Evolutionary conservation across 2,797 vertebrate species (phyloP).

Genomic region (Hippopotamyrus pictus): DNA sequence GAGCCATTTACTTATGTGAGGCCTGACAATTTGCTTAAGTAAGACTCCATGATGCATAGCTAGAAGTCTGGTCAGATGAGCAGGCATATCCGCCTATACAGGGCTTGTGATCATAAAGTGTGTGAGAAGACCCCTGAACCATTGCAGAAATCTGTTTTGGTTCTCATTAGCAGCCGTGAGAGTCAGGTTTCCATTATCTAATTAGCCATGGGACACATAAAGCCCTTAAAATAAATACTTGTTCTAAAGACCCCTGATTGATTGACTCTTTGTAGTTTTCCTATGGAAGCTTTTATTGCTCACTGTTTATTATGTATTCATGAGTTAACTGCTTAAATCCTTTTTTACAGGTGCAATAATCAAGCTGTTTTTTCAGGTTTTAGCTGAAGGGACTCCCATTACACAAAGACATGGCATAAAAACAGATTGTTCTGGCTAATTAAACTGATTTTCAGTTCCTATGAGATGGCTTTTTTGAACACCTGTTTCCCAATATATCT

Average conservation of each 20-base stretch:
- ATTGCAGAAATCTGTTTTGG: not conserved
- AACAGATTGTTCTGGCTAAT: slow-evolving; percentile 12
- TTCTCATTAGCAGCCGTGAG: not conserved
- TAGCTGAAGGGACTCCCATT: slow-evolving; percentile 1
- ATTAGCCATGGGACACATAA: not conserved
- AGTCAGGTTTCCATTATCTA: not conserved
- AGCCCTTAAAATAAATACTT: slow-evolving; percentile 9
- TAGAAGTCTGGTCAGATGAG: not conserved
- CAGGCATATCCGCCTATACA: not conserved
- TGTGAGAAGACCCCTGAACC: not conserved
- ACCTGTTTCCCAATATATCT: slow-evolving; percentile 4
- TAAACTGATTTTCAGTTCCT: slow-evolving; percentile 5
- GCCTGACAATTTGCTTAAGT: not conserved
- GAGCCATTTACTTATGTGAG: not conserved
- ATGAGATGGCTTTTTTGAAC: not conserved
- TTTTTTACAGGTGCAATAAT: not conserved
- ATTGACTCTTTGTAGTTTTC: not conserved
- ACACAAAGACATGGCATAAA: not conserved
- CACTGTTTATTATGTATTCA: slow-evolving; percentile 1
- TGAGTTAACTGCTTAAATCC: not conserved
- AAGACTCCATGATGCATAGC: not conserved
- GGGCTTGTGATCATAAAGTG: not conserved
- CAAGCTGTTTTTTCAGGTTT: not conserved
- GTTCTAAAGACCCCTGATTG: slow-evolving; percentile 1
- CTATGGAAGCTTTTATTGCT: slow-evolving; percentile 3